phyloP scores from a whole-genome alignment of 2,797 vertebrate genomes.

The Denticeps clupeoides region DNA sequence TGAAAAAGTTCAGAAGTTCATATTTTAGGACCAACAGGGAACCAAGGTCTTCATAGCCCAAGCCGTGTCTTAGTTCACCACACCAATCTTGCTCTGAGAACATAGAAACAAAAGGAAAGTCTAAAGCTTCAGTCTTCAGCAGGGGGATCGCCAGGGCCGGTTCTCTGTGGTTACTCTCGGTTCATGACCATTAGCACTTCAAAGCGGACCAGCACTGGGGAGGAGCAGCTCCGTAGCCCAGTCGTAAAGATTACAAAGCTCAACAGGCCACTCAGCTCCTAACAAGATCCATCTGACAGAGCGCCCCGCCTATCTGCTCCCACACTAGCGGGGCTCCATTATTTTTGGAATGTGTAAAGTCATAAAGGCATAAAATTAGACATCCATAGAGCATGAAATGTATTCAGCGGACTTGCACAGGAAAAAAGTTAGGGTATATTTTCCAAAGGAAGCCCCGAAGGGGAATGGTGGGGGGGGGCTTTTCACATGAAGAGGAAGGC shows the following conservation, averaged over 20 bases:
- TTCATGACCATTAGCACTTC: slow-evolving; percentile 22
- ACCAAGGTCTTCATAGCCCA: too few species aligned
- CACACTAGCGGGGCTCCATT: slow-evolving; percentile 41
- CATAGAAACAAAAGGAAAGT: slow-evolving; percentile 6
- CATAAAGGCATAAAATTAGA: slow-evolving; percentile 60
- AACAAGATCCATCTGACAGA: slow-evolving; percentile 24
- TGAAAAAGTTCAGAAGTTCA: slow-evolving; percentile 31
- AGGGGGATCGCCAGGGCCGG: slow-evolving; percentile 10
- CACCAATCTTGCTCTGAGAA: slow-evolving; percentile 20
- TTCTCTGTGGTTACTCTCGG: slow-evolving; percentile 12
- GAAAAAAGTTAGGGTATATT: slow-evolving; percentile 58
- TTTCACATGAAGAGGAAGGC: slow-evolving; percentile 39
- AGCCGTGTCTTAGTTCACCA: too few species aligned
- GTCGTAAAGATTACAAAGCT: slow-evolving; percentile 20
- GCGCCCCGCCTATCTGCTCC: slow-evolving; percentile 26
- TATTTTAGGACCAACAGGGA: too few species aligned
- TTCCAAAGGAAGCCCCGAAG: slow-evolving; percentile 48
- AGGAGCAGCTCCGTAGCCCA: slow-evolving; percentile 17
- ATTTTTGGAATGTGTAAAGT: slow-evolving; percentile 48
- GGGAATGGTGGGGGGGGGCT: background rate
- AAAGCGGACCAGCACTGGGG: slow-evolving; percentile 3
- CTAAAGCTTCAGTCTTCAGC: background rate
- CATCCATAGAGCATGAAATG: slow-evolving; percentile 57
- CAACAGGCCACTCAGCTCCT: slow-evolving; percentile 29
- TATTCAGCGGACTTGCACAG: slow-evolving; percentile 53